phyloP scores from a whole-genome alignment of 92 coral and sea anemone genomes.

The Epizoanthus stellaris region DNA sequence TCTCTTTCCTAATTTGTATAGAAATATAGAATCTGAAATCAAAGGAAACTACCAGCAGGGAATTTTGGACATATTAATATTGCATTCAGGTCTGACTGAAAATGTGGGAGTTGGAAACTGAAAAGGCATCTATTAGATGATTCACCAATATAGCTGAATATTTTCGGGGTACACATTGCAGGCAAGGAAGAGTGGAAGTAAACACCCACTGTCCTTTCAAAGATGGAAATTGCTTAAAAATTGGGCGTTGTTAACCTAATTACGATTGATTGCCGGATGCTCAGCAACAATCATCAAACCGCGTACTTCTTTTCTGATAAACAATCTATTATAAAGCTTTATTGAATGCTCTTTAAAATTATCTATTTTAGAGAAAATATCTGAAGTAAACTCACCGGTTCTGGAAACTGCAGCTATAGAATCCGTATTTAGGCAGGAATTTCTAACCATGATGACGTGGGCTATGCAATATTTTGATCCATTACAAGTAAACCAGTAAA shows the following conservation, averaged over 20 bases:
- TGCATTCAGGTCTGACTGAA: too few relatives aligned
- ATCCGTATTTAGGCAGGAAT: neutral
- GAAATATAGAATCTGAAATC: too few relatives aligned
- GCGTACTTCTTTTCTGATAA: slow-evolving; percentile 1
- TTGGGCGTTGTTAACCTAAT: slow-evolving; percentile 10
- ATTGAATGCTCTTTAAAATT: neutral
- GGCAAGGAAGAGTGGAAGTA: too few relatives aligned
- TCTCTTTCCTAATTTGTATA: too few relatives aligned
- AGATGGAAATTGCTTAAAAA: slow-evolving; percentile 4
- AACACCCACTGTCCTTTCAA: neutral
- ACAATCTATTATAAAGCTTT: neutral
- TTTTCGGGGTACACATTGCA: too few relatives aligned
- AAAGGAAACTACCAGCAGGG: too few relatives aligned
- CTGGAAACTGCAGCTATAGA: neutral
- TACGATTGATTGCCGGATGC: neutral
- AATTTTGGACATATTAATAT: too few relatives aligned
- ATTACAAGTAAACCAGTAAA: neutral
- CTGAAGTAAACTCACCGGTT: slow-evolving; percentile 19
- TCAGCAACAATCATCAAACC: slow-evolving; percentile 15
- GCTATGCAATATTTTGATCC: neutral
- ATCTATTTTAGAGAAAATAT: neutral
- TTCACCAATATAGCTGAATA: too few relatives aligned
- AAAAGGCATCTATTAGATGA: too few relatives aligned
- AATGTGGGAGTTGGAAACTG: too few relatives aligned
- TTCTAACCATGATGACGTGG: neutral